These are phyloP conservation scores for Leucophenga montana DNA, from an alignment of 2,888 invertebrate genomes.

Conservation along the genomic window DNA sequence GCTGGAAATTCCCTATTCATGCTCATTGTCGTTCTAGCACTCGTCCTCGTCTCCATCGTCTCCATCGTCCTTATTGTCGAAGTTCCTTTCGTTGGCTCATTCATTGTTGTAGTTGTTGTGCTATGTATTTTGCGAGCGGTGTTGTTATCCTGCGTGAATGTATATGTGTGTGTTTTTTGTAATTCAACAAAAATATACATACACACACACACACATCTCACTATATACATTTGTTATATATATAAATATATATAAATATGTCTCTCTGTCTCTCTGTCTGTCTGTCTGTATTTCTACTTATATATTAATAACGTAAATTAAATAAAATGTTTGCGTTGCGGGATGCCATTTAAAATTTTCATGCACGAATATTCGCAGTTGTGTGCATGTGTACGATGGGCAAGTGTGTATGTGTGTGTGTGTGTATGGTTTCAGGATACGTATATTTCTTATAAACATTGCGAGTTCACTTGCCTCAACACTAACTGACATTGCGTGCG, in stretches of 20 bases:
- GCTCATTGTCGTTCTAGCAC: conserved; percentile 21
- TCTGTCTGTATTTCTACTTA: neutral
- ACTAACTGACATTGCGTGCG: conserved; percentile 9
- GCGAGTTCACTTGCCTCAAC: neutral
- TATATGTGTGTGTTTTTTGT: conserved; percentile 35
- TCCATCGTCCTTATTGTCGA: too few species aligned
- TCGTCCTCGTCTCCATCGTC: too few species aligned
- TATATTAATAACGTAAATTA: conserved; percentile 26
- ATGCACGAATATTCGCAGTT: neutral
- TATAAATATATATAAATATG: neutral
- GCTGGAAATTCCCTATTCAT: conserved; percentile 53
- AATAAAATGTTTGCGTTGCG: conserved; percentile 28
- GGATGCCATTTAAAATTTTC: conserved; percentile 24
- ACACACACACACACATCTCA: conserved; percentile 8
- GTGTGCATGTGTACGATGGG: neutral
- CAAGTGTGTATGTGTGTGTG: conserved; percentile 1
- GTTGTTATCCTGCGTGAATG: conserved; percentile 1
- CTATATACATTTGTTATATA: neutral
- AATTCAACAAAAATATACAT: conserved; percentile 41
- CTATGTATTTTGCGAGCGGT: conserved; percentile 35
- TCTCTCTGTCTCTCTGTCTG: neutral
- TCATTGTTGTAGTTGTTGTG: conserved; percentile 39
- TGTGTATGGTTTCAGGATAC: neutral
- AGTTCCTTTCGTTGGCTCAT: conserved; percentile 23
- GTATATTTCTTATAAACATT: neutral